Base-by-base conservation (phyloP, 1,140 invertebrate genomes). In the Hypsibius dujardini region DNA sequence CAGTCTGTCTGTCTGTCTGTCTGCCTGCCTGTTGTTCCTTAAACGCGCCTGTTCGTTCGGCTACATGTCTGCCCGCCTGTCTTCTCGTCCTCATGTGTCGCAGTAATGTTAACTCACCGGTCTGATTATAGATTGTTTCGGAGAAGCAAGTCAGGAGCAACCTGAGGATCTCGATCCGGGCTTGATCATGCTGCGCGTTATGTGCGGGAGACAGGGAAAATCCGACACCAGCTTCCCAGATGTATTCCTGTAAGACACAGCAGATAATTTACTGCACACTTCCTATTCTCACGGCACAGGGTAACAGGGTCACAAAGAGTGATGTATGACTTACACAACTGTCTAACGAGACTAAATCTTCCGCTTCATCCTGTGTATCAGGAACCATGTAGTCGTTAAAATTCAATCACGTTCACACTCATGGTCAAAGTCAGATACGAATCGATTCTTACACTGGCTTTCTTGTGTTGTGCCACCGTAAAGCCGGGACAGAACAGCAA, bases 191-290 rank as follows among this genome's bases (percentile, higher is more conserved):
- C 46, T 84, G 78, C 1, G 90, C 85, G 79, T 85, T 86, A 74
- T 88, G 86, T 0, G 88, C 84, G 45, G 92, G 92, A 0, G 89
- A 89, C 74, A 91, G 87, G 0, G 93, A 92, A 82, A 96, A 98
- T 2, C 95, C 95, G n/a, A 98, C 95, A 42, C 95, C 95, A 46
- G 92, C 87, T 80, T 97, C 95, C 96, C 96, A 99, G 75, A 98
- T 98, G 78, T 96, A 98, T 83, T 99, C 95, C n/a, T n/a, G n/a
- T n/a, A n/a, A n/a, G n/a, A n/a, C n/a, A n/a, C n/a, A n/a, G n/a
- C n/a, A n/a, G n/a, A n/a, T n/a, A n/a, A n/a, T n/a, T n/a, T n/a
- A n/a, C n/a, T n/a, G n/a, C n/a, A n/a, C n/a, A n/a, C n/a, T n/a
- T n/a, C n/a, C n/a, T n/a, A n/a, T n/a, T n/a, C n/a, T n/a, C n/a